Evolutionary conservation across 2,797 vertebrate genomes (phyloP), one percentile per base, ranked within the genome.

Genomic region (Nasua narica): DNA sequence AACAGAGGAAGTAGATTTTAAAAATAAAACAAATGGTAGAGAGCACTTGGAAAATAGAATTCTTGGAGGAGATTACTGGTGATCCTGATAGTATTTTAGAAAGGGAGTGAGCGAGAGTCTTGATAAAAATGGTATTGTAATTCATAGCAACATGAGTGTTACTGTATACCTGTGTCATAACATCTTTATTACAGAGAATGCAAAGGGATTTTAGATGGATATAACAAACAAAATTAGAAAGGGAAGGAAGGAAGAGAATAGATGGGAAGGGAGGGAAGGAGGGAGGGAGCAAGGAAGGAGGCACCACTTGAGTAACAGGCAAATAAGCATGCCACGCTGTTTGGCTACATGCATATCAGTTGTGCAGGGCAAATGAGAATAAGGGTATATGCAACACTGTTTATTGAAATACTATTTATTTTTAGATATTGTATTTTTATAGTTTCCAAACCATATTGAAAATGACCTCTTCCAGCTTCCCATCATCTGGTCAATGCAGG

Each of bases 221-320:
- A 52, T 70, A 70, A 56, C n/a, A 29, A 69, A 54, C 32, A 29
- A 78, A 81, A 18, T 11, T 14, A 32, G 0, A 14, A 25, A 67
- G 13, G 23, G n/a, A 4, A 56, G 3, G 3, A 25, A n/a, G 37
- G 40, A 46, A 29, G n/a, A n/a, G 29, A 67, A n/a, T 9, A 69
- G 19, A 23, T 37, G 21, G 6, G 10, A 25, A 65, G 12, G 10
- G 1, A 43, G 3, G 27, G 21, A n/a, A 18, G 0, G 5, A 16
- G 5, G 1, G 18, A 56, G 29, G 27, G 19, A 46, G 12, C 18
- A 29, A 65, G 23, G 18, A 2, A 69, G 76, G 46, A 48, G 32
- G 21, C 16, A 1, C 1, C 10, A 70, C 29, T 29, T 18, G 35
- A 72, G 35, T 11, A 60, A 27, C 13, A 56, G 37, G 29, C 43